phyloP scores from a whole-genome alignment of 2,797 vertebrate species.

The Mus minutoides region DNA sequence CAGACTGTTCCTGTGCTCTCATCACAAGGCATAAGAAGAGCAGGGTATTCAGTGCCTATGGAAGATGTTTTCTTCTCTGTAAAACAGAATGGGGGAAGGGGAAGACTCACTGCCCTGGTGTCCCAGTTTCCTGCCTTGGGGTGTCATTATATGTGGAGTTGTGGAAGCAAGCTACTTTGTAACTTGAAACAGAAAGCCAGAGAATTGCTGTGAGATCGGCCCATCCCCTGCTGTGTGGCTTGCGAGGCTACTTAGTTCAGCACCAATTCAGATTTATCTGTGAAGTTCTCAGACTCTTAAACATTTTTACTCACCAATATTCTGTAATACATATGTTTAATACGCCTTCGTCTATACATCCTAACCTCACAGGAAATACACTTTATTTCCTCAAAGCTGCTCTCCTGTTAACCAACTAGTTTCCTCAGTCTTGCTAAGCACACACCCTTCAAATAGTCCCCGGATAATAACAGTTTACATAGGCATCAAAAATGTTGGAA shows the following conservation, averaged over 20 bases:
- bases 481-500: not conserved
- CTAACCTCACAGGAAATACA: not conserved
- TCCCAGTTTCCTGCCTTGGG: not conserved
- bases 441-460: not conserved
- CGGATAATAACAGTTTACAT: not conserved
- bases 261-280: not conserved
- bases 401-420: not conserved
- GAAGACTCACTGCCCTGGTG: accelerated
- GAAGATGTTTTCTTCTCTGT: not conserved
- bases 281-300: constrained; percentile 2
- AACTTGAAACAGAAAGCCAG: not conserved
- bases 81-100: not conserved
- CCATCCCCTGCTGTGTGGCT: not conserved
- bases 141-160: not conserved
- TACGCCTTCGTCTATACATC: constrained; percentile 8
- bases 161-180: not conserved
- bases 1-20: too few relatives aligned
- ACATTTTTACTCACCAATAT: not conserved
- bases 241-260: not conserved
- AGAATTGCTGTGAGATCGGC: not conserved
- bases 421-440: not conserved
- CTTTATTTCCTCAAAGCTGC: constrained; percentile 46
- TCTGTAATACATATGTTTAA: not conserved
- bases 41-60: not conserved
- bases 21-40: accelerated